A percentile compares a stretch with the other conserved stretches of the same genome.
These are phyloP conservation scores for Echiichthys vipera DNA, from an alignment of 2,797 vertebrate species.

Conservation along the genomic window DNA sequence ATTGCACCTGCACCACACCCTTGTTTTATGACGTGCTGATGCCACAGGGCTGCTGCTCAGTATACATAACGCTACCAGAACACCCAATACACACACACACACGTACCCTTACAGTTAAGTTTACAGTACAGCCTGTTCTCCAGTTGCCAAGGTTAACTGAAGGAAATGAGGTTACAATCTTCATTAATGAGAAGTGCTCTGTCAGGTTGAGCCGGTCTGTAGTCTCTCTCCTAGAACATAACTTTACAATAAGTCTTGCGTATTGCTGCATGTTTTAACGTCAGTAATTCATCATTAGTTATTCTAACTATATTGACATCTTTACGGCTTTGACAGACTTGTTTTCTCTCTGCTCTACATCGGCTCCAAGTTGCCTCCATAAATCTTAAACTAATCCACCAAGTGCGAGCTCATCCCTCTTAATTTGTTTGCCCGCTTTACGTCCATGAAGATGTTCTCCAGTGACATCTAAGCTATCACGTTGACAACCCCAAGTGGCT, in stretches of 20 bases:
- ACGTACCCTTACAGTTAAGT: slow-evolving; percentile 20
- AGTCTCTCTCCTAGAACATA: slow-evolving; percentile 16
- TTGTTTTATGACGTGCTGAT: slow-evolving; percentile 51
- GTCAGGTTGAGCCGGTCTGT: slow-evolving; percentile 74
- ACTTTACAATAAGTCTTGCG: background rate
- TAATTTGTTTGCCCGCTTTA: slow-evolving; percentile 80
- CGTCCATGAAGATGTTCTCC: slow-evolving; percentile 76
- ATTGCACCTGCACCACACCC: slow-evolving; percentile 46
- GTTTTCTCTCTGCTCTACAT: slow-evolving; percentile 43
- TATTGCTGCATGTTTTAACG: background rate
- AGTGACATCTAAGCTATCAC: slow-evolving; percentile 82
- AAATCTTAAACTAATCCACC: slow-evolving; percentile 82
- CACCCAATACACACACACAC: slow-evolving; percentile 25
- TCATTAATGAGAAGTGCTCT: slow-evolving; percentile 48
- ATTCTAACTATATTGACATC: background rate
- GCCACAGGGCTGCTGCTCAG: slow-evolving; percentile 42
- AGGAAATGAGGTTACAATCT: slow-evolving; percentile 69
- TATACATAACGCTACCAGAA: slow-evolving; percentile 25
- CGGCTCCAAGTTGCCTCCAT: slow-evolving; percentile 54
- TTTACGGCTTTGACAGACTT: slow-evolving; percentile 53
- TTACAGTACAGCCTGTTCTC: slow-evolving; percentile 42
- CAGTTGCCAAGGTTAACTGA: slow-evolving; percentile 70
- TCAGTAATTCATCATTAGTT: slow-evolving; percentile 16
- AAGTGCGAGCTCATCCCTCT: slow-evolving; percentile 79
- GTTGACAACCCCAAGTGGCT: slow-evolving; percentile 79